A percentile compares a stretch with the other conserved stretches of the same genome.
phyloP scores from a whole-genome alignment of 1,140 invertebrate species.

The Ptiloglossa arizonensis region DNA sequence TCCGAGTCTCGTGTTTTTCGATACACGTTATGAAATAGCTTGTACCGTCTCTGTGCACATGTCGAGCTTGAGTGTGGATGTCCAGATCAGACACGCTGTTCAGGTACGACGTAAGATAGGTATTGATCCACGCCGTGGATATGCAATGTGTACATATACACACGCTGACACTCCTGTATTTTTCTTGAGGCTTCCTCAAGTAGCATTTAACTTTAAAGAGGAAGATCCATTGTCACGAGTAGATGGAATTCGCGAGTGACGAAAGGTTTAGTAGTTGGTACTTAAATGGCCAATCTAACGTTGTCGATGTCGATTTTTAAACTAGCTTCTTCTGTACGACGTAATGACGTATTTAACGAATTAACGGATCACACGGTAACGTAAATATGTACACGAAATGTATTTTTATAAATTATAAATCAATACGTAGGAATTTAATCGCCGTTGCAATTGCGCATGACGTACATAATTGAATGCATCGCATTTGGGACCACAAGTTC shows the following conservation, averaged over 20 bases:
- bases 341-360: too few species aligned
- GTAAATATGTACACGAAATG: too few species aligned
- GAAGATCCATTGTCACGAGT: slow-evolving; percentile 13
- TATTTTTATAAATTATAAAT: too few species aligned
- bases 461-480: too few species aligned
- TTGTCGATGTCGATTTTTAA: not conserved
- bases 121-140: slow-evolving; percentile 40
- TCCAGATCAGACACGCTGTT: slow-evolving; percentile 33
- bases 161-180: slow-evolving; percentile 27
- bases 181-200: slow-evolving; percentile 33
- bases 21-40: not conserved
- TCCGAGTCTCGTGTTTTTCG: not conserved
- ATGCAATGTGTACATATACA: slow-evolving; percentile 16
- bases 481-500: too few species aligned
- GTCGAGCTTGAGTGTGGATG: slow-evolving; percentile 32
- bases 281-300: not conserved
- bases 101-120: slow-evolving; percentile 41
- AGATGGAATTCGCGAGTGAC: not conserved
- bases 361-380: too few species aligned
- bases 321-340: too few species aligned
- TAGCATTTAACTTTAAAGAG: slow-evolving; percentile 31
- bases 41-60: slow-evolving; percentile 21
- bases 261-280: not conserved
- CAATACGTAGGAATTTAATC: too few species aligned
- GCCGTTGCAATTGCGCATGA: too few species aligned